phyloP scores from a whole-genome alignment of 2,797 vertebrate genomes.

The Spinibarbus caldwelli region DNA sequence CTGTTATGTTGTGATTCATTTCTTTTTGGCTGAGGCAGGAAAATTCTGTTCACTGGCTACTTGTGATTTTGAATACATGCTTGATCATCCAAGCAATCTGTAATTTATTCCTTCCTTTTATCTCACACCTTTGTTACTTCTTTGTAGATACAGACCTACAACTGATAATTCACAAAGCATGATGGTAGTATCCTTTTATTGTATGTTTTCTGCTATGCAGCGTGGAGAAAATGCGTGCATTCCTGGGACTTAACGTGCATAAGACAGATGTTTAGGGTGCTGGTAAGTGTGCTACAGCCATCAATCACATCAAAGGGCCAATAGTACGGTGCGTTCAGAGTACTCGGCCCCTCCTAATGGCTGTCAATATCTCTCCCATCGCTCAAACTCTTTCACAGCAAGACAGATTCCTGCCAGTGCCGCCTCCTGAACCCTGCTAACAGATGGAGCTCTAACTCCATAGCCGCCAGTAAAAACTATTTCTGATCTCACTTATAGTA shows the following conservation, averaged over 20 bases:
- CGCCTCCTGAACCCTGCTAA: background rate
- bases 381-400: constrained; percentile 37
- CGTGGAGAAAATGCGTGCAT: constrained; percentile 71
- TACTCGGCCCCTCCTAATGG: constrained; percentile 57
- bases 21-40: background rate
- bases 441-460: constrained; percentile 25
- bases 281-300: constrained; percentile 71
- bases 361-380: constrained; percentile 58
- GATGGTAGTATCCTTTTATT: constrained; percentile 24
- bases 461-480: constrained; percentile 20
- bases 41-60: background rate
- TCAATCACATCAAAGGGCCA: constrained; percentile 74
- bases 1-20: too few species aligned
- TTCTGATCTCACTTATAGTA: constrained; percentile 18
- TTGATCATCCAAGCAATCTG: background rate
- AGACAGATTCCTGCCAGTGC: constrained; percentile 23
- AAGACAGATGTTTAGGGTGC: constrained; percentile 71
- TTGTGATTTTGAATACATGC: background rate
- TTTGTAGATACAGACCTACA: constrained; percentile 44
- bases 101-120: background rate
- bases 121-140: background rate
- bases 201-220: constrained; percentile 53
- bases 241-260: constrained; percentile 71
- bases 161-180: constrained; percentile 64
- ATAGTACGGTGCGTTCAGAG: constrained; percentile 67